Percentiles rank a stretch among this genome's conserved stretches.
phyloP scores from a whole-genome alignment of 2,113 vertebrate species.

The Chionis minor region DNA sequence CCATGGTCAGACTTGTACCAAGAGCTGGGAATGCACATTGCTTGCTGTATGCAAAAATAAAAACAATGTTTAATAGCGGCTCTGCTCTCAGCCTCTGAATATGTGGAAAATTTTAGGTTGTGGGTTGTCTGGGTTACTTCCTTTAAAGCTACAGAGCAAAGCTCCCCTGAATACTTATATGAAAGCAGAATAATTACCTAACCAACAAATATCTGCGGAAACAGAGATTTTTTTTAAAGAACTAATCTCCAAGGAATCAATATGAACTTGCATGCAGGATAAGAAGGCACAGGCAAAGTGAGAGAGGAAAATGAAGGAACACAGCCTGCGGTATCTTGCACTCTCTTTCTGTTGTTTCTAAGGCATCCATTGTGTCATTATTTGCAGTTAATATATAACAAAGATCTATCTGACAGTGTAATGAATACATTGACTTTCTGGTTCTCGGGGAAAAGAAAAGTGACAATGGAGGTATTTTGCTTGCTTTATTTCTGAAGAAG shows the following conservation, averaged over 20 bases:
- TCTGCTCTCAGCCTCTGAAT: conserved; percentile 11
- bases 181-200: neutral
- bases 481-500: neutral
- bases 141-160: conserved; percentile 37
- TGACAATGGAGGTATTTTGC: neutral
- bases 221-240: neutral
- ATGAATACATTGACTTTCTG: neutral
- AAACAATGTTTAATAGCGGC: conserved; percentile 43
- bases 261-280: neutral
- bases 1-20: neutral
- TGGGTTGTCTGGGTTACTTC: conserved; percentile 54
- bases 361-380: neutral
- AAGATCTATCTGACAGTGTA: neutral
- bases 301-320: neutral
- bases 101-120: conserved; percentile 52
- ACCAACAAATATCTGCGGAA: conserved; percentile 14
- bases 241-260: neutral
- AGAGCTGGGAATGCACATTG: conserved; percentile 20
- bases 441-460: neutral
- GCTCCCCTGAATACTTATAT: neutral
- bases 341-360: neutral
- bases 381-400: neutral
- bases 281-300: neutral
- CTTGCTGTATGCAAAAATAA: conserved; percentile 57
- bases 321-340: neutral